These are phyloP conservation scores for Acleris laterana DNA, from an alignment of 2,888 invertebrate species.

Conservation along the genomic window DNA sequence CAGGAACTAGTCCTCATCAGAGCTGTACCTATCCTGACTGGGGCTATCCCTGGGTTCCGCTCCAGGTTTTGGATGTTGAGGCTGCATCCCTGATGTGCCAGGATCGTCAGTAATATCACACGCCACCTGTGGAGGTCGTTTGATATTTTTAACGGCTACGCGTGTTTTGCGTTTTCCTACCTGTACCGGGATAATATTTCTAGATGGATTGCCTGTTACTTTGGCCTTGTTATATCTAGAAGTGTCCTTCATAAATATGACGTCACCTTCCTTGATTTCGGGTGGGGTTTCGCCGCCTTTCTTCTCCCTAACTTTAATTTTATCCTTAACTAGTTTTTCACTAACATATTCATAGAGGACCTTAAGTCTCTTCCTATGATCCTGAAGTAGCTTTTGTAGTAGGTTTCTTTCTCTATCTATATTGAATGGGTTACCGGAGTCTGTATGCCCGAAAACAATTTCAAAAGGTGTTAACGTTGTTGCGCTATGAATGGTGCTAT, in stretches of 20 bases:
- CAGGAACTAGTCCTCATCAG: conserved; percentile 36
- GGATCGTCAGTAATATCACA: conserved; percentile 15
- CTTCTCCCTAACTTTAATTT: conserved; percentile 35
- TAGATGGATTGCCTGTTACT: conserved; percentile 36
- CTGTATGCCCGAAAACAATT: conserved; percentile 19
- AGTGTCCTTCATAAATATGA: conserved; percentile 41
- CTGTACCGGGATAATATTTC: conserved; percentile 38
- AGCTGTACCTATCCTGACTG: conserved; percentile 33
- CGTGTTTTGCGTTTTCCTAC: conserved; percentile 32
- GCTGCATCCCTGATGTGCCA: conserved; percentile 18
- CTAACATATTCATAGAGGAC: conserved; percentile 34
- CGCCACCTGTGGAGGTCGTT: conserved; percentile 38
- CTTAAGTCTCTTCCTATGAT: conserved; percentile 40
- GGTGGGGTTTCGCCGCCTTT: conserved; percentile 38
- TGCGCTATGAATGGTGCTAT: conserved; percentile 11
- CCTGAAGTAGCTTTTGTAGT: conserved; percentile 38
- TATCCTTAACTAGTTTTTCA: conserved; percentile 28
- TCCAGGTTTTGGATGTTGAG: conserved; percentile 31
- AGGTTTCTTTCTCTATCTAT: conserved; percentile 18
- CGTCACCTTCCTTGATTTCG: conserved; percentile 37
- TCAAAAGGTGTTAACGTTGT: conserved; percentile 16
- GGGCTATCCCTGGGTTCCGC: conserved; percentile 32
- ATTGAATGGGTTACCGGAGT: conserved; percentile 7
- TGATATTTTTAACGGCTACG: conserved; percentile 33
- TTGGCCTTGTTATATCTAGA: conserved; percentile 42